Evolutionary conservation across 2,797 vertebrate species (phyloP), one percentile per base, ranked within the genome.

Genomic region (Anolis apletophallus): DNA sequence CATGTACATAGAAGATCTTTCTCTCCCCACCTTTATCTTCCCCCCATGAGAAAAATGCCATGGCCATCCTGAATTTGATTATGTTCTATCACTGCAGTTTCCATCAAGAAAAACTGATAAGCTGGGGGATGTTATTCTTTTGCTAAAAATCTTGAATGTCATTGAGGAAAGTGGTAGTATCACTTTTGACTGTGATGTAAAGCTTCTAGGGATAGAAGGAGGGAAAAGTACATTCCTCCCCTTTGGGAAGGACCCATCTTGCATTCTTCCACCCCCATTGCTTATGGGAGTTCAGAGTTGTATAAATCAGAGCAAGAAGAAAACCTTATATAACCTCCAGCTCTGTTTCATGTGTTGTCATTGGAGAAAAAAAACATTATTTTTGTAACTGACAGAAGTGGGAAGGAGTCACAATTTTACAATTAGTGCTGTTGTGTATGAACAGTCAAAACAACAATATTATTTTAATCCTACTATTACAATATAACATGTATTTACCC

Each of bases 331-430:
- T 82, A 67, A 52, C 29, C 73, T 16, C 57, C 32, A 76, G 72
- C n/a, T 68, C 12, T 68, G 59, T 32, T 68, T 21, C 21, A 61
- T 52, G 74, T 40, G 32, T 50, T 55, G 72, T 68, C 61, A 84
- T 8, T 40, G 32, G 34, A 32, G 69, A 85, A 85, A 79, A 3
- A 14, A 46, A 55, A n/a, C n/a, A n/a, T n/a, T 36, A 61, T 69
- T 85, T 85, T 46, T 85, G 75, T 79, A 85, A 79, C 29, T 57
- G 11, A 78, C 26, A 55, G 23, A 34, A 57, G 5, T 57, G 52
- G 50, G 23, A 71, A 71, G 71, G 21, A 68, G 68, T 34, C 64
- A 78, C 64, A 55, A 19, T 34, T 69, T 78, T 40, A 52, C 67
- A 52, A 75, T 67, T 54, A 32, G 69, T 55, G 26, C 10, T 34